Percentiles rank a stretch among this genome's conserved stretches.
Evolutionary conservation across 2,888 invertebrate genomes (phyloP).

Genomic region (Acheta domesticus): DNA sequence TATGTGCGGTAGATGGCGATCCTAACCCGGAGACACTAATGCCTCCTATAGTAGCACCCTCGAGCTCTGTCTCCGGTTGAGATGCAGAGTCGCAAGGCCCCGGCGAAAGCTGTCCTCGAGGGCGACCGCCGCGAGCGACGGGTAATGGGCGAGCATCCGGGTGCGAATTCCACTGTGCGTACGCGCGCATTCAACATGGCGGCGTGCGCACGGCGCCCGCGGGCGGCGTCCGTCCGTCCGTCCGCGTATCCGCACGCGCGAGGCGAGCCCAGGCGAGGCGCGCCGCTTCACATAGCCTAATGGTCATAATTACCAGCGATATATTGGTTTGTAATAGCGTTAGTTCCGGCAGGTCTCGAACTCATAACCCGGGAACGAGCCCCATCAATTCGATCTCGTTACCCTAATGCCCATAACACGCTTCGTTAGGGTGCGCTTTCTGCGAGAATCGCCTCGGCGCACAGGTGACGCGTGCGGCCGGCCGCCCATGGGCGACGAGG

Average conservation of each 20-base stretch:
- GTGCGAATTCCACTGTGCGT: too few relatives aligned
- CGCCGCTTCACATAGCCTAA: background rate
- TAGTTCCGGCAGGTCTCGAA: constrained; percentile 10
- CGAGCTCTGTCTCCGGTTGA: too few relatives aligned
- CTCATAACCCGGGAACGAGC: constrained; percentile 5
- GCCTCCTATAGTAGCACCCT: too few relatives aligned
- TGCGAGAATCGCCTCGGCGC: constrained; percentile 4
- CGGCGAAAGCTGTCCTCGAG: too few relatives aligned
- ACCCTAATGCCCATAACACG: background rate
- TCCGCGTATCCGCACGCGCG: background rate
- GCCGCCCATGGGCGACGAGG: too few relatives aligned
- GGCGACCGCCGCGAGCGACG: too few relatives aligned
- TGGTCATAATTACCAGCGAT: constrained; percentile 4
- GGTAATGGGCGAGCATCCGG: too few relatives aligned
- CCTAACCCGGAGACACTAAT: too few relatives aligned
- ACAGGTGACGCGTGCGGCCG: background rate
- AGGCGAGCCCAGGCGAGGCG: background rate
- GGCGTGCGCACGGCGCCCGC: background rate
- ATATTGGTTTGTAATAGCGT: constrained; percentile 3
- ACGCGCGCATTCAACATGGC: background rate
- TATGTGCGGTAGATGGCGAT: too few relatives aligned
- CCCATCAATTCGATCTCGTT: constrained; percentile 4
- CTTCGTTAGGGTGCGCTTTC: background rate
- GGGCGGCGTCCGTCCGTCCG: background rate
- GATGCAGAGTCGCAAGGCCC: too few relatives aligned